phyloP scores from a whole-genome alignment of 1,140 invertebrate species.

The Cryptotermes secundus region DNA sequence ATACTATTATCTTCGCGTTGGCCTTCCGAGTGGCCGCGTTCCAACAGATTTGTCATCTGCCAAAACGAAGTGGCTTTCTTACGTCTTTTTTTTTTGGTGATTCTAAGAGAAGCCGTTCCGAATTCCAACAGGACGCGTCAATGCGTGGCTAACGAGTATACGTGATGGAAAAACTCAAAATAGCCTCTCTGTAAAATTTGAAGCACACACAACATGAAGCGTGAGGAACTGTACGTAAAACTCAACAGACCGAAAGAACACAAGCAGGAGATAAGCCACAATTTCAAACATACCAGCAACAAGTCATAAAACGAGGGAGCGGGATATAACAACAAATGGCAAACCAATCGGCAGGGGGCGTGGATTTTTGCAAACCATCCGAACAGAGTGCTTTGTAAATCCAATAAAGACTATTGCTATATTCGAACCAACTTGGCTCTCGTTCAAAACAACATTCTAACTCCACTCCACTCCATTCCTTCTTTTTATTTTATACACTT shows the following conservation, averaged over 20 bases:
- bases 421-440: slow-evolving; percentile 6
- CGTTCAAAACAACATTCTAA: background rate
- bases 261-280: background rate
- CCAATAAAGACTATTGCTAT: background rate
- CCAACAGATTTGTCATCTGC: no score
- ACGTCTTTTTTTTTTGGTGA: no score
- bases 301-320: background rate
- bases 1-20: no score
- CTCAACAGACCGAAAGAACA: background rate
- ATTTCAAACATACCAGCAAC: background rate
- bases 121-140: no score
- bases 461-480: background rate
- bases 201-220: background rate
- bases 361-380: background rate
- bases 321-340: background rate
- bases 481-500: background rate
- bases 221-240: background rate
- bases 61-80: no score
- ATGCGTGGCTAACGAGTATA: no score
- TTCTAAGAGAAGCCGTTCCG: no score
- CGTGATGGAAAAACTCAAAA: no score
- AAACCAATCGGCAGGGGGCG: background rate
- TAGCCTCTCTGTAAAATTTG: no score
- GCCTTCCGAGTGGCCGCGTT: no score
- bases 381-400: background rate